Evolutionary conservation across 2,797 vertebrate genomes (phyloP), one percentile per base, ranked within the genome.

Genomic region (Glossophaga mutica): DNA sequence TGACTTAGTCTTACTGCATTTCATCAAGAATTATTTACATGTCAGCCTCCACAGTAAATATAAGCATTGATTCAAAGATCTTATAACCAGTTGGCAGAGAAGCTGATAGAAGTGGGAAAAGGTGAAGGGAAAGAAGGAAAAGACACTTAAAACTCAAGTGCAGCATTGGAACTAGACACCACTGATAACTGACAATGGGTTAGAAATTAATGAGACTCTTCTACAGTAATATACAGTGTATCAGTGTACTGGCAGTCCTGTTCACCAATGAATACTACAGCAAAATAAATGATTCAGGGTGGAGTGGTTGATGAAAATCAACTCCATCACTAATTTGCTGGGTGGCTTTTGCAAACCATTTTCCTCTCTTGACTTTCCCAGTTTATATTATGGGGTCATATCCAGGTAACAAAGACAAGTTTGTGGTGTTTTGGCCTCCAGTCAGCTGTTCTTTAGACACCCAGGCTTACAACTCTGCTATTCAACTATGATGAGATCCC

Each of bases 21-120:
- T 91, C 78, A 95, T 71, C 71, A 71, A 85, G 34, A 92, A 83
- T 74, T 84, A 59, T 73, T 95, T 81, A 95, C 86, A 68, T 42
- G 14, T 86, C 59, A 76, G 50, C 50, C 37, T 81, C 77, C 59
- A 70, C 0, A 26, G 24, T 91, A 37, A 89, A 62, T 21, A 9
- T 52, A 67, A 78, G 48, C 42, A 8, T 93, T 67, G 73, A 24
- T 78, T 91, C 71, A 88, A 79, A 96, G 68, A 55, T 67, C 50
- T 83, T 70, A 39, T 16, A 50, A 55, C 26, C 12, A 89, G 29
- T 46, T 87, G 84, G 34, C 37, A 59, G 19, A 78, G 73, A 96
- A 37, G 34, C 16, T 87, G 39, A 44, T 7, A 37, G 16, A 70
- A 16, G 15, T 70, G 32, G 59, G n/a, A 21, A 92, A 78, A 94